phyloP scores from a whole-genome alignment of 2,113 vertebrate genomes.

The Callipepla squamata region DNA sequence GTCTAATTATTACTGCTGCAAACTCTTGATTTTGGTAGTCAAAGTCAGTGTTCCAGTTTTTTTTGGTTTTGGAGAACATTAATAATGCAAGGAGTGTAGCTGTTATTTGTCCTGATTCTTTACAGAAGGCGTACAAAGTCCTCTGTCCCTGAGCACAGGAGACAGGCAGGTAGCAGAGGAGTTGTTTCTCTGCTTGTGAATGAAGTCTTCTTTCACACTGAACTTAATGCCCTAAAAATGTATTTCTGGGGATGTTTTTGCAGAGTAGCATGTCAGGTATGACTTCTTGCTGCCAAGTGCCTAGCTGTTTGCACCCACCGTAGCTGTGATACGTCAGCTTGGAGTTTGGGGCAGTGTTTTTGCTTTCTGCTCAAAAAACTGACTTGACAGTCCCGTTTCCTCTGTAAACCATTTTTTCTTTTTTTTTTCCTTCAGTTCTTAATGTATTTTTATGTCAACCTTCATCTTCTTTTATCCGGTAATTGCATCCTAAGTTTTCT shows the following conservation, averaged over 20 bases:
- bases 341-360: neutral
- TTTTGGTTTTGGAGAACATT: neutral
- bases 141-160: neutral
- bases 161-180: neutral
- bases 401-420: neutral
- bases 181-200: neutral
- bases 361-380: neutral
- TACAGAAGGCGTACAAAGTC: neutral
- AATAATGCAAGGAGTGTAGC: neutral
- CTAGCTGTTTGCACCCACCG: neutral
- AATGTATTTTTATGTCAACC: neutral
- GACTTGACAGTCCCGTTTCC: neutral
- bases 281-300: neutral
- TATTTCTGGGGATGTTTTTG: neutral
- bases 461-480: neutral
- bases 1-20: neutral
- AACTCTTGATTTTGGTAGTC: neutral
- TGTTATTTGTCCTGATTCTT: neutral
- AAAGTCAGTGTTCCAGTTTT: neutral
- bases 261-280: neutral
- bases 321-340: neutral
- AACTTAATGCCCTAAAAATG: accelerated
- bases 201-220: neutral
- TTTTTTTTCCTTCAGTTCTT: neutral
- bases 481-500: neutral